These are phyloP conservation scores for Ptiloglossa arizonensis DNA, from an alignment of 1,140 invertebrate genomes.

Conservation along the genomic window DNA sequence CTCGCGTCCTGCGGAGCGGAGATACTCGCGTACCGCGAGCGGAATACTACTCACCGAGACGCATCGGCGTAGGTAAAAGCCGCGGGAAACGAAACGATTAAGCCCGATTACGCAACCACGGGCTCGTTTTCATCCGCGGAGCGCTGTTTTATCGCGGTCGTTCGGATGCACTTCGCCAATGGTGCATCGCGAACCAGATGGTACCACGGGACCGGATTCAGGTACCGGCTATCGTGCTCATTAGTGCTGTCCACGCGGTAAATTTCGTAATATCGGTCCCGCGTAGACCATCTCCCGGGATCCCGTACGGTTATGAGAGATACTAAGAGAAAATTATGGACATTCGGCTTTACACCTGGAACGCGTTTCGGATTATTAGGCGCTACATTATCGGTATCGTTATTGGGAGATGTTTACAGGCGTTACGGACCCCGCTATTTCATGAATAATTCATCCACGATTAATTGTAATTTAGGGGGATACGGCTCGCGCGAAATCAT, in stretches of 20 bases:
- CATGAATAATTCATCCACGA: conserved; percentile 57
- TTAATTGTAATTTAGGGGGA: conserved; percentile 41
- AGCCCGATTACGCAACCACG: conserved; percentile 11
- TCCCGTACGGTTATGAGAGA: conserved; percentile 36
- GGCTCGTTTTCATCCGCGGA: conserved; percentile 3
- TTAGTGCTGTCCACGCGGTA: conserved; percentile 44
- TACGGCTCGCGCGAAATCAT: conserved; percentile 9
- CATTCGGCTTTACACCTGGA: conserved; percentile 54
- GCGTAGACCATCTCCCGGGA: conserved; percentile 18
- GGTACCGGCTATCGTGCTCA: conserved; percentile 50
- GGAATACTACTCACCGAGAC: not conserved
- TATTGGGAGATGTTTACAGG: conserved; percentile 51
- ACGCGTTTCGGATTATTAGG: conserved; percentile 50
- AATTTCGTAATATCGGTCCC: conserved; percentile 52
- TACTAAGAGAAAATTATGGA: conserved; percentile 56
- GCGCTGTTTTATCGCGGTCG: conserved; percentile 38
- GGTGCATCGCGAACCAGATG: conserved; percentile 17
- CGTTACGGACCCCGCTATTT: conserved; percentile 29
- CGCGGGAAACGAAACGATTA: conserved; percentile 25
- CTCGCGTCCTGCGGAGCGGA: not conserved
- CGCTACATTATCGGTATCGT: conserved; percentile 54
- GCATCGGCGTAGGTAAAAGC: not conserved
- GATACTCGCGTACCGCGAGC: no score
- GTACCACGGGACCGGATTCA: conserved; percentile 5
- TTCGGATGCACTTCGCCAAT: conserved; percentile 19